phyloP scores from a whole-genome alignment of 2,797 vertebrate genomes.

The Catostomus latipinnis region DNA sequence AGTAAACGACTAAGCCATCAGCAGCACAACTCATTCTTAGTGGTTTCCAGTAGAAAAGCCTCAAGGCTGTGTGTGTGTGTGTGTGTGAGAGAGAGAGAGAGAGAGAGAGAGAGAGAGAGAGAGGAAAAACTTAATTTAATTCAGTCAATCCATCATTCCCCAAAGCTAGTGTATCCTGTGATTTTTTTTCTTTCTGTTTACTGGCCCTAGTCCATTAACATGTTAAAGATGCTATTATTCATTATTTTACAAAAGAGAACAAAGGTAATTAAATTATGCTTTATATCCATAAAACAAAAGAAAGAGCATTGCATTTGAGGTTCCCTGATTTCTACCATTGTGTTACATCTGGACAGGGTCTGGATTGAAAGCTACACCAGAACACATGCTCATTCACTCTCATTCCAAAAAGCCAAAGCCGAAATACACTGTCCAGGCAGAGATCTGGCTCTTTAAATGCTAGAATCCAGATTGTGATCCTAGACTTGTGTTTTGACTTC shows the following conservation, averaged over 20 bases:
- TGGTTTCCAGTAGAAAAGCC: slow-evolving; percentile 44
- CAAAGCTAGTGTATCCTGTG: slow-evolving; percentile 65
- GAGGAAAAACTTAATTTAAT: slow-evolving; percentile 52
- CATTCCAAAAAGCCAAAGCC: neutral
- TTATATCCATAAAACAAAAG: slow-evolving; percentile 67
- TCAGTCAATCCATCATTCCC: slow-evolving; percentile 66
- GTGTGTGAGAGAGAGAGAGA: too few species aligned
- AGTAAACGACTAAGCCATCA: neutral
- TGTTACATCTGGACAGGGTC: slow-evolving; percentile 58
- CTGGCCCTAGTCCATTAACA: slow-evolving; percentile 71
- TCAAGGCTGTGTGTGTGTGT: slow-evolving; percentile 33
- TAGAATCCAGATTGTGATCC: slow-evolving; percentile 28
- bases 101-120: neutral
- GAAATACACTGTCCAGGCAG: slow-evolving; percentile 1
- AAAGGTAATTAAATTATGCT: slow-evolving; percentile 75
- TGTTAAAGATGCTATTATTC: slow-evolving; percentile 72
- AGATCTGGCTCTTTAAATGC: slow-evolving; percentile 43
- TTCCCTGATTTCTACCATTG: slow-evolving; percentile 60
- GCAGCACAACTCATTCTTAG: neutral
- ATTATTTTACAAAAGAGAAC: slow-evolving; percentile 68
- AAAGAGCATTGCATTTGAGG: slow-evolving; percentile 66
- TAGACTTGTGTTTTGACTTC: slow-evolving; percentile 55
- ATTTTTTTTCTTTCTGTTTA: slow-evolving; percentile 70
- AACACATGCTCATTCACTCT: slow-evolving; percentile 20
- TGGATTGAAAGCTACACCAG: slow-evolving; percentile 18